phyloP scores from a whole-genome alignment of 1,140 invertebrate genomes.

The Luehdorfia chinensis region DNA sequence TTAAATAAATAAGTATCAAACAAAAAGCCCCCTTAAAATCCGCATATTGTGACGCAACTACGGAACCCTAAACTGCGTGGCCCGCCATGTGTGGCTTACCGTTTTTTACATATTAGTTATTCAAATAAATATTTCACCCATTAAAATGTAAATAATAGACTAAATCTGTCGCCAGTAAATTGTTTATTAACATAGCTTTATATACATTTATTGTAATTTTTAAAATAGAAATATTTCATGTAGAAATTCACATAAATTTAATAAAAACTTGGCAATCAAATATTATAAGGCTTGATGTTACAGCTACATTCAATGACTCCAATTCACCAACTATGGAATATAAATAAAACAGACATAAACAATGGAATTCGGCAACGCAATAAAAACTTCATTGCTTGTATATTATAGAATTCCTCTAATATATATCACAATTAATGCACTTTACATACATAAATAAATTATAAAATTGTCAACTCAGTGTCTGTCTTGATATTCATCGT shows the following conservation, averaged over 20 bases:
- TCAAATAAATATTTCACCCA: no score
- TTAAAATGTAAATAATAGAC: conserved; percentile 43
- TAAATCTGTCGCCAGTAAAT: conserved; percentile 52
- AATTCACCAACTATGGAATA: conserved; percentile 32
- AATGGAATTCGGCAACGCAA: conserved; percentile 34
- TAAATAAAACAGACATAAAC: conserved; percentile 43
- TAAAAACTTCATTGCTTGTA: conserved; percentile 45
- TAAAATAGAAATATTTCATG: conserved; percentile 71
- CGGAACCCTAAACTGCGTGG: no score
- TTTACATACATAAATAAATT: conserved; percentile 75
- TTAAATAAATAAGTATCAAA: no score
- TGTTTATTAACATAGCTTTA: conserved; percentile 74
- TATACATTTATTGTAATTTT: conserved; percentile 74
- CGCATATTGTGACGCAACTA: no score
- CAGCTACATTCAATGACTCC: conserved; percentile 39
- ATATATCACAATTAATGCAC: conserved; percentile 70
- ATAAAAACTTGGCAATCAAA: conserved; percentile 60
- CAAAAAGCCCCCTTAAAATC: no score
- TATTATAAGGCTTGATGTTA: conserved; percentile 60
- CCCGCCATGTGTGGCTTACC: no score
- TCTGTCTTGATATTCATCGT: conserved; percentile 58
- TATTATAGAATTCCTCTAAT: conserved; percentile 49
- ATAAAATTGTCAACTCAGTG: conserved; percentile 69
- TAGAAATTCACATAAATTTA: conserved; percentile 68
- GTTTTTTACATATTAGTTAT: no score